Conservation (phyloP, 2,888 invertebrate species). For the Netelia fuscicornis region DNA sequence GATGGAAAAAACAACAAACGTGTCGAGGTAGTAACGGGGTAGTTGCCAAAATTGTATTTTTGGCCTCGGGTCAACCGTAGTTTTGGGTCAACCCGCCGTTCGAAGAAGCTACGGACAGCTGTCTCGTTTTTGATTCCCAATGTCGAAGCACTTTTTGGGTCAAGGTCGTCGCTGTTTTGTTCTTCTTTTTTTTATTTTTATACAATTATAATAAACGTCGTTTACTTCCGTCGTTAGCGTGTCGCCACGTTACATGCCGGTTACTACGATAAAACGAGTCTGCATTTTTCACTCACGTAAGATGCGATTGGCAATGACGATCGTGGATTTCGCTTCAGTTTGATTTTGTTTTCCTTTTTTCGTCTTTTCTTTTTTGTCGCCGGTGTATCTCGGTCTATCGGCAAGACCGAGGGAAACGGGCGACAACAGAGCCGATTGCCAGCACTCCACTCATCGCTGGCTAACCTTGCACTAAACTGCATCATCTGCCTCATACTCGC, state of each 20-base stretch:
- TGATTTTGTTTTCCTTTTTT: neutral
- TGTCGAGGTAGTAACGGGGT: neutral
- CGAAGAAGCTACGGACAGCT: neutral
- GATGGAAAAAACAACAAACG: neutral
- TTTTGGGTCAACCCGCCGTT: conserved; percentile 4
- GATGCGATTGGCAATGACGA: neutral
- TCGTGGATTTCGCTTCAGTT: neutral
- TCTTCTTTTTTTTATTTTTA: neutral
- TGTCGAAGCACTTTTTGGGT: conserved; percentile 34
- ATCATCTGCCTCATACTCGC: conserved; percentile 76
- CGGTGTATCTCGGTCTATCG: conserved; percentile 54
- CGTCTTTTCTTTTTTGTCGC: neutral
- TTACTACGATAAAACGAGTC: conserved; percentile 8
- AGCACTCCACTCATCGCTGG: conserved; percentile 81
- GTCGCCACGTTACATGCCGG: neutral
- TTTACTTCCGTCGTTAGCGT: neutral
- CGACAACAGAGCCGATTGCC: conserved; percentile 73
- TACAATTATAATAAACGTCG: neutral
- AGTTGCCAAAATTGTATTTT: conserved; percentile 21
- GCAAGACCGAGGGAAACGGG: conserved; percentile 74
- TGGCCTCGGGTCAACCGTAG: neutral
- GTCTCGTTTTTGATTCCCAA: conserved; percentile 8
- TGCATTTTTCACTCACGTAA: conserved; percentile 13
- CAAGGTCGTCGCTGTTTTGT: conserved; percentile 25
- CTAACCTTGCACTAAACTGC: conserved; percentile 83